Evolutionary conservation across 2,888 invertebrate species (phyloP).

Genomic region (Clunio marinus): DNA sequence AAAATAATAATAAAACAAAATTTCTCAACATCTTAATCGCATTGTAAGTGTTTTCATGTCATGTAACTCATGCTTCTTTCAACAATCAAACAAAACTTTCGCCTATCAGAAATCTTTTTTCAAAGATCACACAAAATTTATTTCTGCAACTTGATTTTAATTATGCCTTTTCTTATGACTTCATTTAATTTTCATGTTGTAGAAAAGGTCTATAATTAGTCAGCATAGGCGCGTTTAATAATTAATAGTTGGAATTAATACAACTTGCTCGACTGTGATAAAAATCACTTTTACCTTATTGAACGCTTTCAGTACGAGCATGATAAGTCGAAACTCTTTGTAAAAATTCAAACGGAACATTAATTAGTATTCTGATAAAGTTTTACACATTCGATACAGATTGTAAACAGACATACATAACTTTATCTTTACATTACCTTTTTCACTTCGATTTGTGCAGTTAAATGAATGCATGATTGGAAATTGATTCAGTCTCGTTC

Average conservation of each 20-base stretch:
- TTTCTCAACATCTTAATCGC: too few relatives aligned
- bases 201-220: slow-evolving; percentile 13
- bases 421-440: background rate
- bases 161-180: background rate
- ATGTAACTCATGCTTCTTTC: too few relatives aligned
- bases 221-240: background rate
- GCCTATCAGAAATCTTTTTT: too few relatives aligned
- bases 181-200: slow-evolving; percentile 1
- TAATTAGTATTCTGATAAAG: slow-evolving; percentile 24
- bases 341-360: background rate
- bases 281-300: slow-evolving; percentile 3
- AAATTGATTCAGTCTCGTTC: background rate
- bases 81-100: too few relatives aligned
- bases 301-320: background rate
- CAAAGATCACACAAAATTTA: too few relatives aligned
- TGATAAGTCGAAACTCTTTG: background rate
- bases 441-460: background rate
- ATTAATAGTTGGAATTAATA: slow-evolving; percentile 3
- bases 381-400: slow-evolving; percentile 11
- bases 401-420: background rate
- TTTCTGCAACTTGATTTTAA: too few relatives aligned
- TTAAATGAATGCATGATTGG: background rate
- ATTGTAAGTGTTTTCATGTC: too few relatives aligned
- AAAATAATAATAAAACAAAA: too few relatives aligned
- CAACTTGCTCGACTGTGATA: slow-evolving; percentile 1